Conservation (phyloP, 2,797 vertebrate species). For the Chanos chanos region DNA sequence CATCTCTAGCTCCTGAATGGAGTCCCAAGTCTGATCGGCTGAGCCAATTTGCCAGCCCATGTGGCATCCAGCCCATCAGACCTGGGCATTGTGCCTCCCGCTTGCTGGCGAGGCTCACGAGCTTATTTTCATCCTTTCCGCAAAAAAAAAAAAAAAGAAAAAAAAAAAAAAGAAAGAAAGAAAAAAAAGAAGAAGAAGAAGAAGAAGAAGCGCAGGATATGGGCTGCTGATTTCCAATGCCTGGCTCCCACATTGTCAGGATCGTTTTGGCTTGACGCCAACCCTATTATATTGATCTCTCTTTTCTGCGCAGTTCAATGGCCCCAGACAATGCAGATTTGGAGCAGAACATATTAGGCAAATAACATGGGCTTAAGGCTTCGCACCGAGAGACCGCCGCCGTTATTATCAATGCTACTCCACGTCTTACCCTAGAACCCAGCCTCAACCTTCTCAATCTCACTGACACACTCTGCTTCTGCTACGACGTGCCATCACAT, state of each 20-base stretch:
- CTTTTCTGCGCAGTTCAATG: conserved; percentile 77
- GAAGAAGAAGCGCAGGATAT: too few species aligned
- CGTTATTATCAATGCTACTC: conserved; percentile 44
- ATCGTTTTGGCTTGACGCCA: conserved; percentile 75
- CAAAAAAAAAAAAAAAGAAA: too few species aligned
- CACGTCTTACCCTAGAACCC: conserved; percentile 39
- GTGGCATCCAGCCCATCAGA: conserved; percentile 77
- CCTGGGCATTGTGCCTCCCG: conserved; percentile 74
- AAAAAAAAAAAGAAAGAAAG: too few species aligned
- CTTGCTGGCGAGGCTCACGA: conserved; percentile 74
- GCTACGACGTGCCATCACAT: conserved; percentile 59
- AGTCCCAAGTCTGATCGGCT: conserved; percentile 75
- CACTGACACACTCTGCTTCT: conserved; percentile 59
- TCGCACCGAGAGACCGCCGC: conserved; percentile 56
- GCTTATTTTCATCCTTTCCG: conserved; percentile 70
- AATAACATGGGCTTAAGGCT: conserved; percentile 66
- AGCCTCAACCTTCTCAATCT: conserved; percentile 27
- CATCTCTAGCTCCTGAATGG: conserved; percentile 72
- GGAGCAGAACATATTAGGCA: conserved; percentile 75
- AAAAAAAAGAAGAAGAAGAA: too few species aligned
- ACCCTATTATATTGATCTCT: conserved; percentile 83
- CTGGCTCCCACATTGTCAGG: conserved; percentile 73
- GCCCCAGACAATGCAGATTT: conserved; percentile 76
- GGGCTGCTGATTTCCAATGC: conserved; percentile 76
- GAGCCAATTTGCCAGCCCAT: conserved; percentile 79